Evolutionary conservation across 1,140 invertebrate species (phyloP), one percentile per base, ranked within the genome.

Genomic region (Panagrolaimus sp.): DNA sequence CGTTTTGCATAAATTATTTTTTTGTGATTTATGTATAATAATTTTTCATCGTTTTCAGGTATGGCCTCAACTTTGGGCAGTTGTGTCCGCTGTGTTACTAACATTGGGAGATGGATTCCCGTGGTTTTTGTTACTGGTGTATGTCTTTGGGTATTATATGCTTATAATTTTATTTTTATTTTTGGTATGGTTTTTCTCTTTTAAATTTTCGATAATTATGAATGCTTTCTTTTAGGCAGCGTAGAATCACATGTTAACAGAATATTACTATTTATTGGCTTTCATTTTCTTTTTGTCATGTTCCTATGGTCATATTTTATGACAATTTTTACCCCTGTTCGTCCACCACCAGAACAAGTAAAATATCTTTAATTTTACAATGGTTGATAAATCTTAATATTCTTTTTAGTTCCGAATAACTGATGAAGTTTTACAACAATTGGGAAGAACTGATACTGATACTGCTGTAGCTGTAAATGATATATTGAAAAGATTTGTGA

Each of bases 101-200:
- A 28, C 21, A 26, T 28, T 12, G 21, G 21, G 21, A 58, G 28
- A 58, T 58, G 52, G 52, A 28, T 58, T 58, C 52, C 52, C 21
- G 52, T 58, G 17, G 28, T 58, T 26, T 26, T 58, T 28, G 52
- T 58, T 28, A 58, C 28, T 58, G 52, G 21, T 12, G 21, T 58
- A 12, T 58, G 21, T 4, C 4, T 1, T 4, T 58, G 52, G 52
- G 52, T 28, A 21, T 26, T 14, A 12, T 58, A 58, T 28, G 52
- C 28, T 58, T 58, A 58, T 58, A 58, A 58, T 58, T 21, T 58
- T 58, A 21, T 58, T 5, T 58, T 58, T 21, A 26, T 58, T 26
- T 21, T 58, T 17, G 52, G 52, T 58, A 58, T n/a, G 52, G 15
- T 26, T n/a, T 5, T 52, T 58, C 17, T 17, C 32, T 38, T 58